Evolutionary conservation across 2,888 invertebrate species (phyloP), one percentile per base, ranked within the genome.

Genomic region (Therioaphis trifolii): DNA sequence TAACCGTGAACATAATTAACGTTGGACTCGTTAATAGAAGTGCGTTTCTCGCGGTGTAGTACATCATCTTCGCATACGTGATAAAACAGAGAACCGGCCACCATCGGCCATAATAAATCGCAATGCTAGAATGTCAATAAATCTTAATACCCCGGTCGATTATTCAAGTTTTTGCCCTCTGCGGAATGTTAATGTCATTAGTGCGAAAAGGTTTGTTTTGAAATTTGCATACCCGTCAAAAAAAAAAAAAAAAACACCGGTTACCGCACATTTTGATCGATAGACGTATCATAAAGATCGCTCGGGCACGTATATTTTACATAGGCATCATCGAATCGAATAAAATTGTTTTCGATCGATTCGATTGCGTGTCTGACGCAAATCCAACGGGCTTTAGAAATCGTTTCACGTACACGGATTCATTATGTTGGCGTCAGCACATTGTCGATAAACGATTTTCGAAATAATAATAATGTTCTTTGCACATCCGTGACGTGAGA

Each of bases 381-480:
- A 79, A 71, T 14, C 58, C 43, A 58, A 27, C 29, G 71, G 80
- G 71, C 80, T 80, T 80, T 55, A 58, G 71, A 79, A 79, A 79
- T 69, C 71, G 58, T 58, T 80, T 46, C 80, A 71, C 80, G 80
- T 71, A 71, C 58, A 29, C 71, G 71, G 61, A 80, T 61, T 80
- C 71, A 80, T 71, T 71, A 46, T 46, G 29, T 18, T 71, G 71
- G 71, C 80, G 69, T 80, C 68, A 55, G 58, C 58, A 58, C 43
- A 40, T 46, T 46, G 21, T 80, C 58, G 71, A 72, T 61, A 80
- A 80, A 80, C 63, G 80, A 71, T 72, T 80, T 63, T 72, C 63
- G 58, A 72, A 80, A 80, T 72, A 72, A 72, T 71, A 72, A 80
- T 80, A 71, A 80, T 61, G 80, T 80, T 63, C n/a, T 72, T 63